Evolutionary conservation across 2,797 vertebrate species (phyloP), one percentile per base, ranked within the genome.

Genomic region (Erpetoichthys calabaricus): DNA sequence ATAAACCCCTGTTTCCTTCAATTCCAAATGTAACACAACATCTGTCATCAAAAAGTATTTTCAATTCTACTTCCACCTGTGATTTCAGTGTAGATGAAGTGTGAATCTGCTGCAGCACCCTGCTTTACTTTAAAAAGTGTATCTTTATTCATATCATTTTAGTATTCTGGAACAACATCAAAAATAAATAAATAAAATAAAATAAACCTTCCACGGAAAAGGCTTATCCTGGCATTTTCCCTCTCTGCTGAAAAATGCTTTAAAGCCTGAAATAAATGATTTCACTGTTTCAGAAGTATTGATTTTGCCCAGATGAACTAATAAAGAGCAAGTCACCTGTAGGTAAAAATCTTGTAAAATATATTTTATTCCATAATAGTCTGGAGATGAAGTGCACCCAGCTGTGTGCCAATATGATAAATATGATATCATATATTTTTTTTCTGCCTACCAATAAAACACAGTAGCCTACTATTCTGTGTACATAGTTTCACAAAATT

Each of bases 341-440:
- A 85, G 83, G 76, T 85, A 82, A 82, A 85, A 84, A 79, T 81
- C 78, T 81, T 87, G 80, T 85, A 82, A 84, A 82, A 86, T 85
- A 79, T 80, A 84, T 84, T 84, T 84, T 79, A 84, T 82, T 78
- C 81, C 83, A 79, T 84, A 84, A 80, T 84, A 85, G 82, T 79
- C 77, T 80, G 79, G 75, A 83, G 78, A 80, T 79, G 79, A 77
- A 83, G 74, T 75, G 69, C 72, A 74, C 75, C 75, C 76, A 77
- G 74, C 67, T 67, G 70, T 63, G 68, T 67, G 73, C 62, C 71
- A 68, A 63, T 64, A 74, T 80, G 78, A 78, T 75, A 82, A 75
- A 81, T 80, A 72, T 42, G 9, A 57, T 49, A 60, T 64, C 56
- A 67, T 53, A 59, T 62, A 53, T 47, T 41, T 56, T 51, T 51